phyloP scores from a whole-genome alignment of 2,113 vertebrate species.

The Actenoides hombroni region DNA sequence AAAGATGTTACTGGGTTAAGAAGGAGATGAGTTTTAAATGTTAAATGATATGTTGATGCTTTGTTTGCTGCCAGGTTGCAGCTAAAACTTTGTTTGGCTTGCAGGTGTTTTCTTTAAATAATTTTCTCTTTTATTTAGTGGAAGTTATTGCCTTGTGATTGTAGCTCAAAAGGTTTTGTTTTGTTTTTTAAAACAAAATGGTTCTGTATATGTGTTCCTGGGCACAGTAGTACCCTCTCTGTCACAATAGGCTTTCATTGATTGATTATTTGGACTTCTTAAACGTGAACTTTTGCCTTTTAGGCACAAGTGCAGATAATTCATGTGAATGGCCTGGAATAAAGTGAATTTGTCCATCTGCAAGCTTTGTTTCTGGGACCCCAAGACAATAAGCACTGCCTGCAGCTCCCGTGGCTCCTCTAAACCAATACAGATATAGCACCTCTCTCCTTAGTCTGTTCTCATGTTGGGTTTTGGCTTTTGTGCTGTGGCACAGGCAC shows the following conservation, averaged over 20 bases:
- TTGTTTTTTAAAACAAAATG: neutral
- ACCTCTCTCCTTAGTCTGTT: neutral
- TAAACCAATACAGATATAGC: neutral
- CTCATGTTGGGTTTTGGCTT: neutral
- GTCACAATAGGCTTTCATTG: neutral
- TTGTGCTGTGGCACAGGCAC: neutral
- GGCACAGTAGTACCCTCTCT: neutral
- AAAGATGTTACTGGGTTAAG: neutral
- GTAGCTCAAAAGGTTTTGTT: neutral
- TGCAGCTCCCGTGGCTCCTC: neutral
- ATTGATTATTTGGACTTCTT: neutral
- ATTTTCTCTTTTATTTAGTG: neutral
- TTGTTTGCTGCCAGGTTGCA: neutral
- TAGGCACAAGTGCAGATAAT: neutral
- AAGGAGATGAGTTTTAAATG: neutral
- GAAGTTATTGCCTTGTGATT: neutral
- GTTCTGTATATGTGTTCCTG: neutral
- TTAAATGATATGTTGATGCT: neutral
- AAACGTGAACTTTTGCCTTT: neutral
- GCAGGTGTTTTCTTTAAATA: neutral
- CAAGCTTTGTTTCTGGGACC: constrained; percentile 7
- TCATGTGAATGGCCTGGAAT: neutral
- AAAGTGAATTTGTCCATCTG: neutral
- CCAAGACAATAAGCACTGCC: neutral
- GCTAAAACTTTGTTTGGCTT: neutral